A percentile compares a stretch with the other conserved stretches of the same genome.
Conservation (phyloP, 1,140 invertebrate genomes). For the Ptiloglossa arizonensis region DNA sequence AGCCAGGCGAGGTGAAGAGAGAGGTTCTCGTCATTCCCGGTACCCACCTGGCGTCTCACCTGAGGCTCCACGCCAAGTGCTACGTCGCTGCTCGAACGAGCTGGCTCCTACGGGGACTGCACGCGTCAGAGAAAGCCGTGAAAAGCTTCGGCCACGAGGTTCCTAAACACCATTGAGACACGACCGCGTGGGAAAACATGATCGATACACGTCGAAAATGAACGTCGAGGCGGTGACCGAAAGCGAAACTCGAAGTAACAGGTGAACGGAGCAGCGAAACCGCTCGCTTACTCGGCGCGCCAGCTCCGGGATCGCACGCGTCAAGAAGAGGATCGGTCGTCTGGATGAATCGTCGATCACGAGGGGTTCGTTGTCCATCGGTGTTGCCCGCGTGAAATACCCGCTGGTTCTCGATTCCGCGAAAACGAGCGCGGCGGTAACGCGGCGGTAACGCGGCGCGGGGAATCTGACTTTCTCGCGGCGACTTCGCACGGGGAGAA, state of each 20-base stretch:
- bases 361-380: background rate
- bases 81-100: constrained; percentile 58
- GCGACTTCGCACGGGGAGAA: no score
- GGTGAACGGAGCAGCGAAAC: constrained; percentile 5
- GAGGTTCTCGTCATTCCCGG: constrained; percentile 65
- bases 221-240: background rate
- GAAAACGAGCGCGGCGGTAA: no score
- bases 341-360: background rate
- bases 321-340: constrained; percentile 15
- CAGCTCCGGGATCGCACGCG: background rate
- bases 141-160: background rate
- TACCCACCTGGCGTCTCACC: constrained; percentile 76
- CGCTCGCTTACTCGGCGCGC: background rate
- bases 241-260: background rate
- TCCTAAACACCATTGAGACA: background rate
- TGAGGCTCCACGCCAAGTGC: constrained; percentile 59
- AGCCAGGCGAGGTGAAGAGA: constrained; percentile 43
- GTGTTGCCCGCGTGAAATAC: no score
- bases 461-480: background rate
- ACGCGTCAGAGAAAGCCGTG: constrained; percentile 18
- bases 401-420: background rate
- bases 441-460: background rate
- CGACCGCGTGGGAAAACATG: background rate
- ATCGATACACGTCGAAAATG: background rate
- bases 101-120: constrained; percentile 46